phyloP scores from a whole-genome alignment of 2,888 invertebrate species.

The Diarsia dahlii region DNA sequence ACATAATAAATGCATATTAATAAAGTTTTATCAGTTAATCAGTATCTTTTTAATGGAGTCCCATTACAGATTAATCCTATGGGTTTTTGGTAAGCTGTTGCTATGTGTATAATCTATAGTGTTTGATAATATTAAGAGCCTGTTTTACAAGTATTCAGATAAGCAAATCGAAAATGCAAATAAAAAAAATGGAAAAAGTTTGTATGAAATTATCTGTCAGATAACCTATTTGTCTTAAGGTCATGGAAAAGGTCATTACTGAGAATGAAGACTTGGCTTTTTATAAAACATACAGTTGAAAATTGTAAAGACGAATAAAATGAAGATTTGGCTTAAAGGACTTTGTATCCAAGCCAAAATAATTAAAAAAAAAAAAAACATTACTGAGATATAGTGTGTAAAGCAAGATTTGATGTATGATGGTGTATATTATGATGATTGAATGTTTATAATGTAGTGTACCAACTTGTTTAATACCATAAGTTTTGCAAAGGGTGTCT shows the following conservation, averaged over 20 bases:
- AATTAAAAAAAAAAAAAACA: no score
- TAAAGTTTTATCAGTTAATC: neutral
- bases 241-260: neutral
- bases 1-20: constrained; percentile 10
- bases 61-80: constrained; percentile 2
- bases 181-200: neutral
- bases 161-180: neutral
- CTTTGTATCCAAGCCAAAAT: no score
- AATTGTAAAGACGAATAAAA: no score
- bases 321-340: no score
- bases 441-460: constrained; percentile 68
- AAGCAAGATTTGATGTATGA: neutral
- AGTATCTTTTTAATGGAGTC: neutral
- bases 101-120: constrained; percentile 1
- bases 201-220: neutral
- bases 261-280: no score
- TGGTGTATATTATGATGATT: constrained; percentile 31
- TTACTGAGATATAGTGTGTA: neutral
- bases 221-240: neutral
- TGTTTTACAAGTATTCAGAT: neutral
- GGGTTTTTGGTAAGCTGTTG: constrained; percentile 6
- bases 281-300: no score
- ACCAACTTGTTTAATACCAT: constrained; percentile 90
- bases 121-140: neutral
- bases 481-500: constrained; percentile 89